Conservation (phyloP, 2,888 invertebrate species). For the Cantharis flavilabris region DNA sequence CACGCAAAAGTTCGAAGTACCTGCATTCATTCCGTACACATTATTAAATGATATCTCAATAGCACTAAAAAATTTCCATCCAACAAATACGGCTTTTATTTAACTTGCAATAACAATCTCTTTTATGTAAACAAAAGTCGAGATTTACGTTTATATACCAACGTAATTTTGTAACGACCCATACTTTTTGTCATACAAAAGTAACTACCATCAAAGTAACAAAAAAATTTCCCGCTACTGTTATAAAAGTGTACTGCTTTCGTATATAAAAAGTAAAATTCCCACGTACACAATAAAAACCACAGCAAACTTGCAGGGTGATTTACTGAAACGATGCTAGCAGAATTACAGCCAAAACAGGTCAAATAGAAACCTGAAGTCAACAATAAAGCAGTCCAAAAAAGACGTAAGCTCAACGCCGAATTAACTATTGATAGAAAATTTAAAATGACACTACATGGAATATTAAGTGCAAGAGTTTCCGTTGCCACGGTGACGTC, state of each 20-base stretch:
- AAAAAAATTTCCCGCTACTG: conserved; percentile 4
- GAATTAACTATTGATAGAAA: conserved; percentile 27
- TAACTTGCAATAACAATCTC: not conserved
- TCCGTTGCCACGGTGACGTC: not conserved
- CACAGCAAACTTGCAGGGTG: conserved; percentile 17
- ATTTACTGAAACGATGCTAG: conserved; percentile 24
- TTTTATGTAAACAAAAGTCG: not conserved
- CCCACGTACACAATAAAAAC: conserved; percentile 21
- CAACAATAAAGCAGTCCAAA: conserved; percentile 17
- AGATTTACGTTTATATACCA: not conserved
- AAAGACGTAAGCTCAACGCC: conserved; percentile 17
- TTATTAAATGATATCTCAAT: not conserved
- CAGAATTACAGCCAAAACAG: conserved; percentile 24
- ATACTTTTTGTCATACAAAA: not conserved
- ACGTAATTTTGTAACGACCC: not conserved
- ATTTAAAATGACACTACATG: conserved; percentile 11
- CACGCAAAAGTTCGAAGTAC: not conserved
- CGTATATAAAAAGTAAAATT: conserved; percentile 17
- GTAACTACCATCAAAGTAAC: not conserved
- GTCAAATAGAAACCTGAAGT: conserved; percentile 13
- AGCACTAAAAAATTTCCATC: not conserved
- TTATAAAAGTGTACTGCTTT: conserved; percentile 13
- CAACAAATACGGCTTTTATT: not conserved
- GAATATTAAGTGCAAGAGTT: not conserved
- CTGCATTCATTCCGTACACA: not conserved